Percentiles rank a stretch among this genome's conserved stretches.
These are phyloP conservation scores for Smittia sp. DNA, from an alignment of 2,888 invertebrate species.

Conservation along the genomic window DNA sequence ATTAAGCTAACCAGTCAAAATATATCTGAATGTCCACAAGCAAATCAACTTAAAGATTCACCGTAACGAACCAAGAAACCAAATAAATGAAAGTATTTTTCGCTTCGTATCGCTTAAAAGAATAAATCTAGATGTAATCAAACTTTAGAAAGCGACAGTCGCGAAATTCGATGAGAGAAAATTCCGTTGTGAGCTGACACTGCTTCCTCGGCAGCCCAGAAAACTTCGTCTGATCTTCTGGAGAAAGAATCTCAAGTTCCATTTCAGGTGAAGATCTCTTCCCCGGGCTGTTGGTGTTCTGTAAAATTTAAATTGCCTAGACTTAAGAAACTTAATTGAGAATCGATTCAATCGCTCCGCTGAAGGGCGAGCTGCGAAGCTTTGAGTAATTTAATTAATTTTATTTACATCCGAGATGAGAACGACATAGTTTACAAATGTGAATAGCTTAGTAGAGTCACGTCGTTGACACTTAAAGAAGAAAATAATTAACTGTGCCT, in stretches of 20 bases:
- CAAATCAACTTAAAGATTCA: too few relatives aligned
- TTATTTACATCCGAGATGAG: background rate
- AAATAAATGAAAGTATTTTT: too few relatives aligned
- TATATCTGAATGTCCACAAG: too few relatives aligned
- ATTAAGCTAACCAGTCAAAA: too few relatives aligned
- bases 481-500: background rate
- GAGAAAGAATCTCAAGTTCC: slow-evolving; percentile 8
- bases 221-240: background rate
- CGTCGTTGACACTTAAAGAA: too few relatives aligned
- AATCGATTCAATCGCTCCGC: background rate
- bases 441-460: background rate
- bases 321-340: background rate
- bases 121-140: too few relatives aligned
- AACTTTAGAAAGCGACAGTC: too few relatives aligned
- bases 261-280: background rate
- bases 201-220: background rate
- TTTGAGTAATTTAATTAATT: background rate
- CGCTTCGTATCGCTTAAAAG: too few relatives aligned
- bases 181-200: background rate
- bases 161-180: background rate
- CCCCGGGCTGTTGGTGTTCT: background rate
- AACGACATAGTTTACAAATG: background rate
- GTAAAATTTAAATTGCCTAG: background rate
- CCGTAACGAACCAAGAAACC: too few relatives aligned
- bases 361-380: background rate